Percentiles rank a stretch among this genome's conserved stretches.
phyloP scores from a whole-genome alignment of 2,888 invertebrate species.

The Troglohyphantes excavatus region DNA sequence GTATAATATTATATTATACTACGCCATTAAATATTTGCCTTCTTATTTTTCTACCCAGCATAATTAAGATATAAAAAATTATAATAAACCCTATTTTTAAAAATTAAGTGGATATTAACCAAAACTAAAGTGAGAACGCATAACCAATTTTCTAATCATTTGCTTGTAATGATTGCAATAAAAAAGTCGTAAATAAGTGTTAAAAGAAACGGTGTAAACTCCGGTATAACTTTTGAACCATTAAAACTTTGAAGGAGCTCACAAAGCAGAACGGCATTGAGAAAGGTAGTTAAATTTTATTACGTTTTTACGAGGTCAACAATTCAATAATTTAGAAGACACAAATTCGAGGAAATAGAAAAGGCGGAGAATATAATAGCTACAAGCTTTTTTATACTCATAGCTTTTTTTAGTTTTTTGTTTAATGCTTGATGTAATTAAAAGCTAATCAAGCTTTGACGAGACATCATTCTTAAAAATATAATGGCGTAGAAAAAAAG shows the following conservation, averaged over 20 bases:
- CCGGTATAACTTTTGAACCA: slow-evolving; percentile 28
- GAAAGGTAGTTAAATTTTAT: slow-evolving; percentile 39
- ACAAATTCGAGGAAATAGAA: slow-evolving; percentile 37
- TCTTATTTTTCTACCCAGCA: no score
- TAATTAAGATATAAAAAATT: no score
- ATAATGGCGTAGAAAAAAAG: no score
- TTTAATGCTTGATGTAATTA: slow-evolving; percentile 33
- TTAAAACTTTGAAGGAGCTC: slow-evolving; percentile 9
- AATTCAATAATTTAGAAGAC: not conserved
- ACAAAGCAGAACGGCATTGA: not conserved
- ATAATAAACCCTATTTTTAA: no score
- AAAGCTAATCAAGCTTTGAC: slow-evolving; percentile 20
- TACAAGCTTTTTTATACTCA: slow-evolving; percentile 11
- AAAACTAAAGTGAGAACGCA: not conserved
- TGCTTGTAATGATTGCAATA: slow-evolving; percentile 31
- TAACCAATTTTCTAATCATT: slow-evolving; percentile 26
- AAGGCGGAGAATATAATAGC: not conserved
- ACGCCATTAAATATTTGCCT: no score
- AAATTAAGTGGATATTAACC: no score
- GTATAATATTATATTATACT: no score
- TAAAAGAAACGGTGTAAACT: slow-evolving; percentile 36
- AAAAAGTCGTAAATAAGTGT: slow-evolving; percentile 44
- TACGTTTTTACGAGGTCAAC: slow-evolving; percentile 39
- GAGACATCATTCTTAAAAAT: not conserved
- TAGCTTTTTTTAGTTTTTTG: not conserved